phyloP scores from a whole-genome alignment of 2,888 invertebrate species.

The Neoascia interrupta region DNA sequence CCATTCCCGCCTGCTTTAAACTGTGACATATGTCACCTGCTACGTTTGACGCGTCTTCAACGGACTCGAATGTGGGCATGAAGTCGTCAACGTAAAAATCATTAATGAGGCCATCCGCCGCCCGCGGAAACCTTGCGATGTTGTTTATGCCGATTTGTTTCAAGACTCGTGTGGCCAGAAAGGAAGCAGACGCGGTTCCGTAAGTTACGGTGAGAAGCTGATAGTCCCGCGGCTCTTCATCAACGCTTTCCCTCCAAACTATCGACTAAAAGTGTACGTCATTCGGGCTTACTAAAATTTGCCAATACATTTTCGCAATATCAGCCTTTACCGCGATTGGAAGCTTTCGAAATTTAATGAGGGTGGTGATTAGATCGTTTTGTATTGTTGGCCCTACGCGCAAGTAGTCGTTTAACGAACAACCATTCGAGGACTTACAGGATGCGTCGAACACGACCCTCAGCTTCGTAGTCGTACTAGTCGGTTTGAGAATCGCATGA shows the following conservation, averaged over 20 bases:
- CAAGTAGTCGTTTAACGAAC: no score
- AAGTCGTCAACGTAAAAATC: slow-evolving; percentile 36
- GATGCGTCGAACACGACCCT: no score
- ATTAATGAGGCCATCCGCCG: slow-evolving; percentile 13
- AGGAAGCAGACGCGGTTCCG: slow-evolving; percentile 19
- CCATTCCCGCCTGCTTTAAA: slow-evolving; percentile 6
- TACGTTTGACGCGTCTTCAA: slow-evolving; percentile 7
- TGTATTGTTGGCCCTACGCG: no score
- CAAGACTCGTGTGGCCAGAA: slow-evolving; percentile 19
- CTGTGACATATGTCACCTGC: background rate
- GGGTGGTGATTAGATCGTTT: no score
- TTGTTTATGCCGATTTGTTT: slow-evolving; percentile 21
- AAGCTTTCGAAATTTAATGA: no score
- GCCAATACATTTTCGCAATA: background rate
- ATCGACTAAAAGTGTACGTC: slow-evolving; percentile 21
- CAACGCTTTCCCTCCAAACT: slow-evolving; percentile 9
- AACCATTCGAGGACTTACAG: no score
- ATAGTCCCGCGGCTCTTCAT: slow-evolving; percentile 20
- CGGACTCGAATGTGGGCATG: slow-evolving; percentile 16
- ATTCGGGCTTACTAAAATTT: slow-evolving; percentile 4
- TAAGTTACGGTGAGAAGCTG: slow-evolving; percentile 20
- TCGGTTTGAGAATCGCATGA: no score
- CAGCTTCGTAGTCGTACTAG: no score
- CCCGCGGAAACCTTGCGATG: background rate
- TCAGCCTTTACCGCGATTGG: no score